Evolutionary conservation across 2,113 vertebrate species (phyloP).

Genomic region (Equus quagga): DNA sequence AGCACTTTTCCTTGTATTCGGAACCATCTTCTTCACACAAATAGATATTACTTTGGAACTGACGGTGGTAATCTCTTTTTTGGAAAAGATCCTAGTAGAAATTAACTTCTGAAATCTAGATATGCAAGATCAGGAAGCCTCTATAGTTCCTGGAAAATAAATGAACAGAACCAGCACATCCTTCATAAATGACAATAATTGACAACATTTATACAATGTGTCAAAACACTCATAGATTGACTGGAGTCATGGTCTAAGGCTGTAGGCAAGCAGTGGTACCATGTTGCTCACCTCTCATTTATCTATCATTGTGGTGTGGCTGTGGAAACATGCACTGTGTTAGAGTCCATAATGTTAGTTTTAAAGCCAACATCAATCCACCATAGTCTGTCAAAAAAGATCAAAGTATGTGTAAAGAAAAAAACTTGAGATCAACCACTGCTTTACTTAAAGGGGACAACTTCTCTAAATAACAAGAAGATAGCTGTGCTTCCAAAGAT

Average conservation of each 20-base stretch:
- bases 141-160: neutral
- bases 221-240: constrained; percentile 30
- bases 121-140: neutral
- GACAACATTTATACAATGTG: neutral
- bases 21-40: neutral
- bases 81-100: neutral
- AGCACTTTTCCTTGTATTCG: neutral
- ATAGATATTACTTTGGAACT: neutral
- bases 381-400: neutral
- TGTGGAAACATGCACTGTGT: neutral
- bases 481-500: neutral
- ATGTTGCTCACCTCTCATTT: neutral
- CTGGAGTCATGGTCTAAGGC: neutral
- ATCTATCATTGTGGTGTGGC: neutral
- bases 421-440: neutral
- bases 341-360: neutral
- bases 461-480: neutral
- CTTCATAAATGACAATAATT: neutral
- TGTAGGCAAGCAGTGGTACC: neutral
- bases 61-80: neutral
- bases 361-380: neutral
- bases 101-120: constrained; percentile 1
- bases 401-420: neutral
- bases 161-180: neutral
- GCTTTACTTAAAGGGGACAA: neutral